Percentiles rank a stretch among this genome's conserved stretches.
These are phyloP conservation scores for Eretmochelys imbricata DNA, from an alignment of 2,113 vertebrate species.

Conservation along the genomic window DNA sequence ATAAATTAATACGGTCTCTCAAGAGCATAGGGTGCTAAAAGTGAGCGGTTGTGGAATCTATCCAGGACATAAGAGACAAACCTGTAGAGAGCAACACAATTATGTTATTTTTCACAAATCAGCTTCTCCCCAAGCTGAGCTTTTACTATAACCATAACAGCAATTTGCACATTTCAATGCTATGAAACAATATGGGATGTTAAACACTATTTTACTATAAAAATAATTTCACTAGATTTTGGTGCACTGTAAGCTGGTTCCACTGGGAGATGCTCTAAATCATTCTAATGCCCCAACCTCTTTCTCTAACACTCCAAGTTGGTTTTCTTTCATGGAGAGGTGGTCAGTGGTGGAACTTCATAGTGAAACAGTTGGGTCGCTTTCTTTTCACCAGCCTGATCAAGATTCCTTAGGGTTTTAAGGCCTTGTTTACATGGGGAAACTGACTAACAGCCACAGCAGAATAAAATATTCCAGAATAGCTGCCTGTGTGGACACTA, in stretches of 20 bases:
- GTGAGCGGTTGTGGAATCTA: fast-evolving
- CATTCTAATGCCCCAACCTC: neutral
- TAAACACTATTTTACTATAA: neutral
- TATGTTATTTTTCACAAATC: neutral
- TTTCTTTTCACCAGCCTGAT: neutral
- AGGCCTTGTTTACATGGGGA: neutral
- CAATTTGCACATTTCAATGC: neutral
- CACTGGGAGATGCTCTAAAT: neutral
- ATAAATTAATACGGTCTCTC: neutral
- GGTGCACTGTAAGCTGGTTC: neutral
- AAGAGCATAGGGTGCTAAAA: neutral
- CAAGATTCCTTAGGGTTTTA: neutral
- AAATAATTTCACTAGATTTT: neutral
- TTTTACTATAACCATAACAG: neutral
- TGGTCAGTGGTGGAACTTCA: neutral
- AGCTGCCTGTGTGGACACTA: neutral
- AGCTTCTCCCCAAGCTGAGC: fast-evolving
- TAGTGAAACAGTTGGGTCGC: neutral
- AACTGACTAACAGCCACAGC: neutral
- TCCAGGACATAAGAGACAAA: neutral
- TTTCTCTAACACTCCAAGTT: neutral
- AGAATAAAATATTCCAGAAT: neutral
- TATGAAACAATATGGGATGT: neutral
- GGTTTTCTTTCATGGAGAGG: neutral
- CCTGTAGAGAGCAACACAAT: too few species aligned